Base-by-base conservation (phyloP, 1,140 invertebrate genomes). In the Aethina tumida region DNA sequence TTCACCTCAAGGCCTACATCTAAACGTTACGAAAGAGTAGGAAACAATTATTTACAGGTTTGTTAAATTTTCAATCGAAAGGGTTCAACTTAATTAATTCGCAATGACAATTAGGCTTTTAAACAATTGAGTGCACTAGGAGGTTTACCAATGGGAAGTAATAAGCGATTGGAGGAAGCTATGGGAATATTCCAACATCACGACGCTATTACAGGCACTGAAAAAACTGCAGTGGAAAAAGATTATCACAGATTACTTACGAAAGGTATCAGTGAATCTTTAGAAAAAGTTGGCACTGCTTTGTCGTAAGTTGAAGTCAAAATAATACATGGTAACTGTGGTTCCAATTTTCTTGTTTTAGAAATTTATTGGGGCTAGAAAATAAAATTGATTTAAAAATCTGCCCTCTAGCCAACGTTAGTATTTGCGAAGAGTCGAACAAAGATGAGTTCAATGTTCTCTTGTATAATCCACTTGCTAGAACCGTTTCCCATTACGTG, bases 381-480 rank as follows among this genome's bases (percentile, higher is more conserved):
- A 14, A 8, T 29, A 25, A 14, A 16, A 27, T 27, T 40, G 26
- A 38, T 42, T 1, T 16, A 46, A 36, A 13, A 28, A 35, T 16
- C 21, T 55, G 53, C 24, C 34, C 47, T n/a, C 24, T 49, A 24
- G 50, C 80, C 1, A 91, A 81, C 35, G 71, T 77, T 2, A 79
- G 74, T 47, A 49, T 62, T 0, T 81, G 77, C 38, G 44, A 43
- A 45, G 45, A 56, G 49, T 68, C 9, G 71, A 76, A 1, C 82
- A 89, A 6, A 24, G 56, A 71, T 40, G 57, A 72, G 37, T 77
- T 84, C 51, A 53, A 77, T 4, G 65, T 85, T 0, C 72, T 77
- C 0, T 45, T 88, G 2, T 86, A 88, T 55, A 97, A 96, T 63
- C 84, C 89, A 0, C 49, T 84, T 4, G 78, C 77, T 22, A 70